Conservation (phyloP, 23 tunicate genomes). For the Corella eumyota region DNA sequence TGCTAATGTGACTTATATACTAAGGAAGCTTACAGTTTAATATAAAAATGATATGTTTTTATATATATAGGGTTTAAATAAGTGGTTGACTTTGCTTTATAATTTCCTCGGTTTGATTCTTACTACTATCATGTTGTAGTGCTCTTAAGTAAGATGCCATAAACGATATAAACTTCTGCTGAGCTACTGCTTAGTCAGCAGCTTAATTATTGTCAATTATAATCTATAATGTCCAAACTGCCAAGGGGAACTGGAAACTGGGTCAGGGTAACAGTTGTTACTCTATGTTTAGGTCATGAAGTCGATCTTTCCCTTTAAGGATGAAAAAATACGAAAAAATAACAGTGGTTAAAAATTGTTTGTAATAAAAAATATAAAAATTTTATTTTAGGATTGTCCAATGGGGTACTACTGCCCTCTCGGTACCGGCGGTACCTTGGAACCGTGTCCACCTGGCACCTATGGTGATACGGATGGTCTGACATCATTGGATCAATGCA, state of each 20-base stretch:
- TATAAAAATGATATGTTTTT: too few relatives aligned
- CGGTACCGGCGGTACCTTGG: constrained; percentile 22
- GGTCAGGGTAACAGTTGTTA: not conserved
- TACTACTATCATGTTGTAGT: too few relatives aligned
- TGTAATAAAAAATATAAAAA: not conserved
- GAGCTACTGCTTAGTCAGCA: too few relatives aligned
- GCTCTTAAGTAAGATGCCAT: too few relatives aligned
- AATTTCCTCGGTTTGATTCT: too few relatives aligned
- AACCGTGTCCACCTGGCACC: constrained; percentile 67
- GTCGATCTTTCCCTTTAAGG: not conserved
- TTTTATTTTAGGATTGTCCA: constrained; percentile 51
- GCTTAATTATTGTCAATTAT: too few relatives aligned
- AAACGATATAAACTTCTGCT: too few relatives aligned
- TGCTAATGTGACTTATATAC: not conserved
- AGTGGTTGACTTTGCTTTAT: too few relatives aligned
- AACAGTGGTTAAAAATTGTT: not conserved
- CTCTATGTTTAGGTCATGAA: not conserved
- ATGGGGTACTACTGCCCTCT: constrained; percentile 74
- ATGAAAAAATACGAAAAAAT: not conserved
- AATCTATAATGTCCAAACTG: too few relatives aligned
- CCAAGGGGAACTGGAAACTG: too few relatives aligned
- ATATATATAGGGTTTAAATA: too few relatives aligned
- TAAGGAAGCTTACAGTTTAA: too few relatives aligned
- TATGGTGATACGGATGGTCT: constrained; percentile 56
- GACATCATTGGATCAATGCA: constrained; percentile 42